Evolutionary conservation across 2,113 vertebrate genomes (phyloP).

Genomic region (Oplegnathus fasciatus): DNA sequence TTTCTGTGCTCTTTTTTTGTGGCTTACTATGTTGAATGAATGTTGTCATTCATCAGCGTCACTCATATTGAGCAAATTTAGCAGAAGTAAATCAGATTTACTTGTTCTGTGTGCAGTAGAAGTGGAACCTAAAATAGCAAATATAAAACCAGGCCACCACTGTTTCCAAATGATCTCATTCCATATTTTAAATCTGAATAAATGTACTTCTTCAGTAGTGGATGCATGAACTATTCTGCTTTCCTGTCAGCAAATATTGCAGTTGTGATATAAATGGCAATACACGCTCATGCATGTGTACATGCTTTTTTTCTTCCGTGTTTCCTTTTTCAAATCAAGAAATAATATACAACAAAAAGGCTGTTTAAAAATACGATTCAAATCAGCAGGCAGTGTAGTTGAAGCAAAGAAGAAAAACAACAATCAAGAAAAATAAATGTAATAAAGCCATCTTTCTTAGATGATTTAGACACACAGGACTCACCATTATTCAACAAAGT

Average conservation of each 20-base stretch:
- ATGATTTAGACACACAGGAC: too few relatives aligned
- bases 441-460: too few relatives aligned
- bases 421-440: not conserved
- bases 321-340: not conserved
- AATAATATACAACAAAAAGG: not conserved
- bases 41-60: not conserved
- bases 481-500: too few relatives aligned
- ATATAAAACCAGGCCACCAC: not conserved
- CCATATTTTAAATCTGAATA: not conserved
- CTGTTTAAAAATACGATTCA: not conserved
- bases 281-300: not conserved
- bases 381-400: not conserved
- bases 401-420: too few relatives aligned
- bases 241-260: not conserved
- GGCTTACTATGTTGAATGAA: not conserved
- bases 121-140: too few relatives aligned
- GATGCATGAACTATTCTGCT: not conserved
- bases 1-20: not conserved
- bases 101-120: too few relatives aligned
- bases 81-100: not conserved
- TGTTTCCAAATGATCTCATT: not conserved
- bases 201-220: not conserved
- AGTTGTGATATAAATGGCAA: not conserved
- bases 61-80: not conserved
- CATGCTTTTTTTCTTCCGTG: too few relatives aligned